Base-by-base conservation (phyloP, 2,113 vertebrate genomes). In the Otolemur garnettii region DNA sequence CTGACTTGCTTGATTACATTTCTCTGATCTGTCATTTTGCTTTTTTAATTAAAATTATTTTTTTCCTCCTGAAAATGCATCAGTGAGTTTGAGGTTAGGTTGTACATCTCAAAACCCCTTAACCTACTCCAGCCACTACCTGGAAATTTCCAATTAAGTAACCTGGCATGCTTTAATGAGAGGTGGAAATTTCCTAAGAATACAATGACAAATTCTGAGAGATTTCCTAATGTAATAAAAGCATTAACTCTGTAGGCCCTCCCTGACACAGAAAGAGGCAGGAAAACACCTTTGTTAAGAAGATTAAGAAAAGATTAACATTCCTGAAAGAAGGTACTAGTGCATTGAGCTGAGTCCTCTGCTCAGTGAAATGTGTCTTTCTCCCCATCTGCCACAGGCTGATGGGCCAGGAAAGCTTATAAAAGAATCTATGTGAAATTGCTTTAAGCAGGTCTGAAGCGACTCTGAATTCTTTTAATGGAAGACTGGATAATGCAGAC, bases 21-120 rank as follows among this genome's bases (percentile, higher is more conserved):
- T 71, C 79, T 77, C 33, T 50, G 22, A 30, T 38, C 42, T 83
- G 42, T 66, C 77, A 66, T 80, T 84, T 93, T 90, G 3, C 75
- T 55, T 94, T 90, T 74, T 95, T 69, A 85, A 94, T 88, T 88
- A 72, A 60, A 53, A 5, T 19, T 64, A 1, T 9, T 66, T 60
- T 60, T 72, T n/a, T 2, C 0, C 17, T 12, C n/a, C 35, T 1
- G 2, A 93, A 92, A 91, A 53, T 22, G 53, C 26, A 72, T 83
- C 35, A 82, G 62, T 85, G 17, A 42, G 5, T 80, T 30, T 81
- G n/a, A 93, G 60, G 19, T 80, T 75, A 42, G 11, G 12, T 26
- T 50, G 7, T 79, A 7, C 45, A 11, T 72, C 38, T 68, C 38
- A 38, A 95, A 95, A 62, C 15, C 3, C 45, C 13, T 74, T 53